Base-by-base conservation (phyloP, 2,797 vertebrate genomes). In the Eleutherodactylus coqui region DNA sequence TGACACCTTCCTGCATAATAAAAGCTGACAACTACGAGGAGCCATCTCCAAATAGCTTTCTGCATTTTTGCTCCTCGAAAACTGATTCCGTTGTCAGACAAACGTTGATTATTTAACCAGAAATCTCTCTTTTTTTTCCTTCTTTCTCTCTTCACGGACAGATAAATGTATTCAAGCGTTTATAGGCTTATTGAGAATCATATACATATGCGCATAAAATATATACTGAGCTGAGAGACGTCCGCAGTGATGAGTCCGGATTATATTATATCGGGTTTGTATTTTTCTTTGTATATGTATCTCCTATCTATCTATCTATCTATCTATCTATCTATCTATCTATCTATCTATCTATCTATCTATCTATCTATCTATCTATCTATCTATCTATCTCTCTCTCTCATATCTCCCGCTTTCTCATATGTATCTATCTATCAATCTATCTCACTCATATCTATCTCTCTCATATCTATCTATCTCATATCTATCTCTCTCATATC, bases 1-100 rank as follows among this genome's bases (percentile, higher is more conserved):
- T 98, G 97, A 99, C 97, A 99, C 97, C 97, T 98, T 96, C 95
- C 96, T 96, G 97, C 97, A 98, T 99, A 99, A 99, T 99, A 98
- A 98, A 98, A 99, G 95, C 97, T 99, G 97, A 99, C 97, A 99
- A 97, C 95, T 96, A 96, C 95, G 95, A 97, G 96, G 96, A 97
- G 96, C 97, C 97, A 96, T 98, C 98, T 98, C 97, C 97, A 99
- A 98, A 98, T 97, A 98, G 97, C 97, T 99, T 97, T 98, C 97
- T 98, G 97, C 97, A 97, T 96, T 98, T 97, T 97, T 97, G 97
- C 97, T 97, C 97, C 97, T 98, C 97, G 95, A 95, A 96, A 95
- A 96, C 97, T 93, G 96, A 96, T 96, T 96, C 96, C 93, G 96
- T 96, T 97, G 96, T 97, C 97, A 97, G 96, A 98, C 96, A 97